phyloP scores from a whole-genome alignment of 2,888 invertebrate species.

The Ariolimax columbianus region DNA sequence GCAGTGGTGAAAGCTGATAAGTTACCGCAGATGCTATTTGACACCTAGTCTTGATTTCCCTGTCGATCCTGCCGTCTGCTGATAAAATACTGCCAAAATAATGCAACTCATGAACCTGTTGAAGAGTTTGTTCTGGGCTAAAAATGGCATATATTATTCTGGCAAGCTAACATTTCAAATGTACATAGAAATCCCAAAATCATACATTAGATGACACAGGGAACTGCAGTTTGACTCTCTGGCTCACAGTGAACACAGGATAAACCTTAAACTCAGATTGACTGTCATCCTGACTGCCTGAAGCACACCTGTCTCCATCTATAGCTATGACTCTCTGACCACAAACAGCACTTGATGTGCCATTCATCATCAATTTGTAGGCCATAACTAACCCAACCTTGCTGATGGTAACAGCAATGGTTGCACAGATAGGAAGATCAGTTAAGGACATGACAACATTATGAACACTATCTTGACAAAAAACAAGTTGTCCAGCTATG shows the following conservation, averaged over 20 bases:
- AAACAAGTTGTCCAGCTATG: constrained; percentile 65
- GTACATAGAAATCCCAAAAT: not conserved
- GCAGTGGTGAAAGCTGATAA: too few relatives aligned
- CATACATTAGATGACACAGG: constrained; percentile 51
- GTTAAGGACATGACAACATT: constrained; percentile 68
- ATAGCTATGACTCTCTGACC: constrained; percentile 51
- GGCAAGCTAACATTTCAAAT: too few relatives aligned
- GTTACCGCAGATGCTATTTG: too few relatives aligned
- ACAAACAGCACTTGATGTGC: constrained; percentile 6
- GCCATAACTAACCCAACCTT: constrained; percentile 24
- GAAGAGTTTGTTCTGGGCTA: too few relatives aligned
- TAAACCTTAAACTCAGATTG: constrained; percentile 47
- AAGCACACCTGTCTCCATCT: constrained; percentile 60
- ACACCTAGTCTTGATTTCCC: too few relatives aligned
- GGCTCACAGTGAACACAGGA: constrained; percentile 76
- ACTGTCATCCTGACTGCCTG: not conserved
- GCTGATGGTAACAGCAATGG: constrained; percentile 26
- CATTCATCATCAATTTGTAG: constrained; percentile 22
- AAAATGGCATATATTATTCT: too few relatives aligned
- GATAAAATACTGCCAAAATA: too few relatives aligned
- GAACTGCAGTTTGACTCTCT: constrained; percentile 75
- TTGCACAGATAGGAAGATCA: constrained; percentile 69
- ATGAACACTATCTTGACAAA: constrained; percentile 66
- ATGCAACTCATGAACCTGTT: too few relatives aligned
- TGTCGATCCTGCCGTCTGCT: too few relatives aligned